Evolutionary conservation across 2,888 invertebrate species (phyloP), one percentile per base, ranked within the genome.

Genomic region (Lasioglossum pauxillum): DNA sequence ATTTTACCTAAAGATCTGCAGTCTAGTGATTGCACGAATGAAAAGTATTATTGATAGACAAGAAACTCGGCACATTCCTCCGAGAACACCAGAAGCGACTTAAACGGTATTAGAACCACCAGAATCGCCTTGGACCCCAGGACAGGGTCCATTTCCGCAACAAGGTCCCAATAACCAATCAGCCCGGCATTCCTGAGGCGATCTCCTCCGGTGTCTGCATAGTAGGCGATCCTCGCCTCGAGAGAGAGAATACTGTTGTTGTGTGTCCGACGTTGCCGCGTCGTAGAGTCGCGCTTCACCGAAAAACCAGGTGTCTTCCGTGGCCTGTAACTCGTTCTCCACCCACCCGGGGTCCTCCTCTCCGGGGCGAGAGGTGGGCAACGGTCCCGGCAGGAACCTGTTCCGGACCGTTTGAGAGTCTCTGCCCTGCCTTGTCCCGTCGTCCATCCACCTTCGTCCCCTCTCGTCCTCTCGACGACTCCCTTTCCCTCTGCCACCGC

Each of bases 391-490:
- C 35, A 67, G 92, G 92, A 93, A 93, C 93, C 93, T 93, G 93
- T 93, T 93, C 91, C 93, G 90, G 90, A 93, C 91, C 91, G 91
- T 93, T 93, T 93, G 92, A 93, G 92, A 93, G 92, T 92, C 92
- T 92, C 93, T 92, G 91, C 80, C 89, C 84, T 87, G 86, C 86
- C 89, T 88, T 85, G 90, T 90, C 85, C 88, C 87, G 87, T 87
- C 85, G 87, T 88, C 89, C 89, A 83, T 86, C 89, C 80, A 81
- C 80, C 83, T 84, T 83, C 75, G 82, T 77, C 79, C 85, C 83
- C 80, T 78, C 82, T 79, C 72, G 60, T 77, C 78, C 77, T 64
- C 77, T 49, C 81, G 60, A 57, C 69, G 71, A 53, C 86, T 79
- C 84, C 86, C 85, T 86, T 89, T 88, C 90, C 85, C 89, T 86